Evolutionary conservation across 2,888 invertebrate genomes (phyloP).

Genomic region (Lasioglossum leucozonium): DNA sequence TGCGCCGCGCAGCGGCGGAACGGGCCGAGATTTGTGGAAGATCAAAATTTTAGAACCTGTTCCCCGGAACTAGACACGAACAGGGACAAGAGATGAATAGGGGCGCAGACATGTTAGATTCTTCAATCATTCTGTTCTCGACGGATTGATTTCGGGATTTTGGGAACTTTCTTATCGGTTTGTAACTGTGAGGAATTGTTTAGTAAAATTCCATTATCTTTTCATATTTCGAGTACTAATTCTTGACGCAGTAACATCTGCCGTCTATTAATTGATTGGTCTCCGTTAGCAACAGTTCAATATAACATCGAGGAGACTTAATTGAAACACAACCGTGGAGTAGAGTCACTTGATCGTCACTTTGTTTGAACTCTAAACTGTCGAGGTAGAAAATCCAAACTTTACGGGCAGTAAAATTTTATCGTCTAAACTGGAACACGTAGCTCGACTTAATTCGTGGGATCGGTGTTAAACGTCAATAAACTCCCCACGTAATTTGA

Average conservation of each 20-base stretch:
- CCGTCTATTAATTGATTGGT: no score
- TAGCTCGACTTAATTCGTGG: background rate
- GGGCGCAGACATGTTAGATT: background rate
- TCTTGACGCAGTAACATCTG: no score
- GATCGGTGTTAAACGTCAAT: background rate
- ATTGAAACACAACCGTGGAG: background rate
- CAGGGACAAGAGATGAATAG: background rate
- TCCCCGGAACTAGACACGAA: no score
- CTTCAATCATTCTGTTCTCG: background rate
- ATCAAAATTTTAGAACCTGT: conserved; percentile 5
- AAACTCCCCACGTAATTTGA: background rate
- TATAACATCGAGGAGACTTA: background rate
- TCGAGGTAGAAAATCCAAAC: background rate
- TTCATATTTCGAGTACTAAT: no score
- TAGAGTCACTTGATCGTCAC: background rate
- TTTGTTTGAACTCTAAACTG: background rate
- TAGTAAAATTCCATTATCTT: no score
- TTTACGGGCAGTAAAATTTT: background rate
- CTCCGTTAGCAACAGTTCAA: no score
- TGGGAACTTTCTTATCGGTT: background rate
- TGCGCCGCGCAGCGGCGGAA: no score
- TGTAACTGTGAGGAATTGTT: no score
- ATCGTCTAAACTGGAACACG: background rate
- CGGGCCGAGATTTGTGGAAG: background rate
- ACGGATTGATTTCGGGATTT: background rate